Base-by-base conservation (phyloP, 2,113 vertebrate species). In the Pterocles orientalis region DNA sequence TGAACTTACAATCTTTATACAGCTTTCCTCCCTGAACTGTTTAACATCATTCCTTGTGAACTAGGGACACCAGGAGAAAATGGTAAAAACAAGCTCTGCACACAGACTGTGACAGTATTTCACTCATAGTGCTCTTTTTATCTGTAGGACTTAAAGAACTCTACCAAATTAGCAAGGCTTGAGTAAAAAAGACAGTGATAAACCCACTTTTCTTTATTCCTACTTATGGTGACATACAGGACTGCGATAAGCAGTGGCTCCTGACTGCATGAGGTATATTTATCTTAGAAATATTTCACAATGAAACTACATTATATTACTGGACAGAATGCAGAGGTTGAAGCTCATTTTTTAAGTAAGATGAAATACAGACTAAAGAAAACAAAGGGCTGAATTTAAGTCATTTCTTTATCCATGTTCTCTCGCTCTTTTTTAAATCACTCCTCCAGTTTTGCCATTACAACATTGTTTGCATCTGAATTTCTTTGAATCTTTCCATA, bases 181-280 rank as follows among this genome's bases (percentile, higher is more conserved):
- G 39, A 53, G 36, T 70, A 51, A 75, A 53, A 7, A 58, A 50
- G 25, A 25, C 75, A 85, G 33, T 6, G 5, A 65, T 34, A 82
- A 88, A 57, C 19, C 7, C 28, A 45, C 4, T 73, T 60, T 26
- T 62, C 17, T 12, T 31, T 58, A 66, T 19, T 75, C 21, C 24
- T 51, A 6, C 9, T 65, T 57, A 36, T 1, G 7, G 18, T 33
- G 73, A 34, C 0, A 0, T 9, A 60, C 2, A 70, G 48, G 23
- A 71, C 21, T 53, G n/a, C 1, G 3, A 33, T 43, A 64, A 76
- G 18, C 23, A 51, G 18, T 25, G 9, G 33, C 9, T 84, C 21
- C 53, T 65, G 10, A 56, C 19, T 54, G n/a, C 5, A 21, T 7
- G 10, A 76, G 21, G 3, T 15, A 61, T 12, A 61, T 15, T n/a